Conservation (phyloP, 2,113 vertebrate species). For the Mustela lutreola region DNA sequence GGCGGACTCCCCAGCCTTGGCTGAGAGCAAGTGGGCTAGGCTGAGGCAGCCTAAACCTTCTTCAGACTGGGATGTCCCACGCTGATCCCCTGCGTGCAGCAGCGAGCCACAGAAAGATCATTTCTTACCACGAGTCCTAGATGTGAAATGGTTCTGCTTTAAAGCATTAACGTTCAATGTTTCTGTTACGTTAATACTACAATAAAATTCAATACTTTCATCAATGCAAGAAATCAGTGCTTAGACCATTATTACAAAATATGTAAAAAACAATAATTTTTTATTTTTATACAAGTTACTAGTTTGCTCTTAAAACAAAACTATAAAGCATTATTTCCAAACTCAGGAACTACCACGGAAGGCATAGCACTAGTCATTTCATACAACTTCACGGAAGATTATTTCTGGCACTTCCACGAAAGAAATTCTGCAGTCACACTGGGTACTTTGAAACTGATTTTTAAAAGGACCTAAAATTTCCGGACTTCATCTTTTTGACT, state of each 20-base stretch:
- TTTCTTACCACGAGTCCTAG: fast-evolving
- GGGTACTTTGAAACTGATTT: neutral
- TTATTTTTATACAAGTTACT: neutral
- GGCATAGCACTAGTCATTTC: neutral
- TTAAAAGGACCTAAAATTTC: conserved; percentile 3
- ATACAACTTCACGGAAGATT: neutral
- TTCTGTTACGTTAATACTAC: neutral
- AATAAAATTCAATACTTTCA: neutral
- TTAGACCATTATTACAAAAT: neutral
- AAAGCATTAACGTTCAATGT: neutral
- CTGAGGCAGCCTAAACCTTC: too few species aligned
- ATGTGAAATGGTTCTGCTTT: neutral
- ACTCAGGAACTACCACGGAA: neutral
- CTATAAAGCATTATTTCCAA: neutral
- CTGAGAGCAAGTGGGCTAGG: too few species aligned
- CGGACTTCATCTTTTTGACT: neutral
- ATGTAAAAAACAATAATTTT: neutral
- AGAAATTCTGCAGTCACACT: neutral
- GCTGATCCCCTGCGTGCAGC: fast-evolving
- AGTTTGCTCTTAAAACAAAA: neutral
- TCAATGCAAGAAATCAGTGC: neutral
- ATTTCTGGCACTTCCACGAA: neutral
- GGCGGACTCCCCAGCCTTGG: neutral
- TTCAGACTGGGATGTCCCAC: too few species aligned
- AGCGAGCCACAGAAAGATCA: fast-evolving